Evolutionary conservation across 1,140 invertebrate genomes (phyloP).

Genomic region (Sarcophaga bullata): DNA sequence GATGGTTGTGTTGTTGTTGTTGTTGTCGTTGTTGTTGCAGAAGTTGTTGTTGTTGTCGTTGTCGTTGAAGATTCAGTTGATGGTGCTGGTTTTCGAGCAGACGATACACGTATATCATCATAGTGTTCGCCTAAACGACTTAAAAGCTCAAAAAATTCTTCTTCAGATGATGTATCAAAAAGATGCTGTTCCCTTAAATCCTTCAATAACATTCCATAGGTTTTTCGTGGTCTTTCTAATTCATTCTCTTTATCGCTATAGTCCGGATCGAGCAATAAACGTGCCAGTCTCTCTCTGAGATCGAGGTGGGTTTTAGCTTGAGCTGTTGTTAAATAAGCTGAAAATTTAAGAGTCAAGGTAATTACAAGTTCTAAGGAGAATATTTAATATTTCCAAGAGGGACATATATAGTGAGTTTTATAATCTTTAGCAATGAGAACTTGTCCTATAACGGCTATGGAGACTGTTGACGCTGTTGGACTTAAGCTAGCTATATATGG

Average conservation of each 20-base stretch:
- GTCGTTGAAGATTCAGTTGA: too few species aligned
- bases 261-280: neutral
- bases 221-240: neutral
- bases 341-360: neutral
- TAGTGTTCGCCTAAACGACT: neutral
- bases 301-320: neutral
- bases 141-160: too few species aligned
- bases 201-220: neutral
- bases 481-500: too few species aligned
- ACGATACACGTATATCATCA: too few species aligned
- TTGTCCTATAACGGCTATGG: too few species aligned
- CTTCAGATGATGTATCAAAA: neutral
- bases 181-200: neutral
- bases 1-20: neutral
- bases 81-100: too few species aligned
- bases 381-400: too few species aligned
- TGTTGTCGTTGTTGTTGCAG: neutral
- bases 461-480: too few species aligned
- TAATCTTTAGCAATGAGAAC: too few species aligned
- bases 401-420: too few species aligned
- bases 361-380: too few species aligned
- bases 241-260: constrained; percentile 31
- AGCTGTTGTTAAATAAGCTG: neutral
- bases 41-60: neutral
- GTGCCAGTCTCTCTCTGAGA: neutral